Conservation (phyloP, 2,797 vertebrate species). For the Todus mexicanus region DNA sequence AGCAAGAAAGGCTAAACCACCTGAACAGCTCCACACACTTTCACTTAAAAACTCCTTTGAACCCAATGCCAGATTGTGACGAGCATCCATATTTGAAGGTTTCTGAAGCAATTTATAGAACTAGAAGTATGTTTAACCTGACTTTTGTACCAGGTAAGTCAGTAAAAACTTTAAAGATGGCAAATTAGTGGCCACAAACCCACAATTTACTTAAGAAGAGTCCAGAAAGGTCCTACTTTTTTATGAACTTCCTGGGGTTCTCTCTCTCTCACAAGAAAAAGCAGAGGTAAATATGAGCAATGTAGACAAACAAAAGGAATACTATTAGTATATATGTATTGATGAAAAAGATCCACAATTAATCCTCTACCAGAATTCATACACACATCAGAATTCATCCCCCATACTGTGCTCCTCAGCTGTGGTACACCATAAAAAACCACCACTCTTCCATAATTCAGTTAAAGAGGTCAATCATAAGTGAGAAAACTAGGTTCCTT, state of each 20-base stretch:
- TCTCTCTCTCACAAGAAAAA: background rate
- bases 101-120: background rate
- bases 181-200: background rate
- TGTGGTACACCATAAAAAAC: rapidly evolving
- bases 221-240: background rate
- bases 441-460: background rate
- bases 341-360: background rate
- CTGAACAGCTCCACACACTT: background rate
- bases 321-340: background rate
- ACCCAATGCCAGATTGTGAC: background rate
- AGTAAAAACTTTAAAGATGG: background rate
- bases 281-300: background rate
- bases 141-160: background rate
- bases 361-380: background rate
- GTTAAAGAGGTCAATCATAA: background rate
- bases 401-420: background rate
- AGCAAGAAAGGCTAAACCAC: background rate
- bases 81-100: background rate
- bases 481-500: background rate
- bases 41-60: background rate
- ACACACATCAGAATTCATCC: background rate
- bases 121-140: background rate
- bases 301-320: background rate
- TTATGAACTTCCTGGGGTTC: background rate
- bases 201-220: background rate